Percentiles rank a stretch among this genome's conserved stretches.
Conservation (phyloP, 2,113 vertebrate species). For the Oenanthe oenanthe region DNA sequence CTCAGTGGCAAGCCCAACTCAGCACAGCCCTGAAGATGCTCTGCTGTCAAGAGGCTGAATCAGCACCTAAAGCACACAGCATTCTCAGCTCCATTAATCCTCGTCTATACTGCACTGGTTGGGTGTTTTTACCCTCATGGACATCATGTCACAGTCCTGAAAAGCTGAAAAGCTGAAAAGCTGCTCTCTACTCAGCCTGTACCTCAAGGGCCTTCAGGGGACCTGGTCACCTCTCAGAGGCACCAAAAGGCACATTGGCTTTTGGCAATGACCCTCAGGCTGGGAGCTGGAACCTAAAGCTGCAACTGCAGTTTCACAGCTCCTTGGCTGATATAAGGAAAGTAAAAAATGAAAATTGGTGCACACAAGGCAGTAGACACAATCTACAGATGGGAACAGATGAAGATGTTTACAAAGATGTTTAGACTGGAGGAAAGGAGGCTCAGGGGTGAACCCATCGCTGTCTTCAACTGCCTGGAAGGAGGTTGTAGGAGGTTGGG, state of each 20-base stretch:
- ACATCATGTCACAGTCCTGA: too few species aligned
- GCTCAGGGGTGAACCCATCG: not conserved
- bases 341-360: not conserved
- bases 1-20: not conserved
- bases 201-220: not conserved
- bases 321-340: not conserved
- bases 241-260: accelerated
- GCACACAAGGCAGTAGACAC: not conserved
- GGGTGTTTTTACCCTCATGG: too few species aligned
- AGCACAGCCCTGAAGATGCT: not conserved
- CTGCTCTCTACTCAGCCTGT: not conserved
- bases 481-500: not conserved
- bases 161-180: not conserved
- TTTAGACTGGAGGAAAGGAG: not conserved
- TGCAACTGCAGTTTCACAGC: not conserved
- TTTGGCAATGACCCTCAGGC: not conserved
- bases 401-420: not conserved
- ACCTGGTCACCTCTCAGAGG: not conserved
- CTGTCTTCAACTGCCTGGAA: not conserved
- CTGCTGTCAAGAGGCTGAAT: not conserved
- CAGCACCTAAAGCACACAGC: accelerated
- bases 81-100: too few species aligned
- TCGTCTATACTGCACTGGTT: accelerated
- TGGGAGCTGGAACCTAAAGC: not conserved
- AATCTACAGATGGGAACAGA: not conserved